These are phyloP conservation scores for Hemibagrus wyckioides DNA, from an alignment of 2,113 vertebrate genomes.

Conservation along the genomic window DNA sequence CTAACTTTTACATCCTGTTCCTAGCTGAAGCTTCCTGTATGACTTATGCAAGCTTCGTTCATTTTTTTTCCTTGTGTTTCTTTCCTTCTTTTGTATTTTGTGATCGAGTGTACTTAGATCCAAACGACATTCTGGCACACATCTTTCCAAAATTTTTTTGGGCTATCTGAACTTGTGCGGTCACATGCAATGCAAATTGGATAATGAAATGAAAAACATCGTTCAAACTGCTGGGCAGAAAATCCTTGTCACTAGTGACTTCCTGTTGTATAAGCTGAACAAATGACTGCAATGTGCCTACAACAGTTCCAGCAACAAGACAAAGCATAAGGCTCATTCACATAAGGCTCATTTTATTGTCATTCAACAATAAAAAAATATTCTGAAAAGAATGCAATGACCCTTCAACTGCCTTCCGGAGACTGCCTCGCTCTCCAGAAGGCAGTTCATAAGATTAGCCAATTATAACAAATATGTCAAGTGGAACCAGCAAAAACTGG, in stretches of 20 bases:
- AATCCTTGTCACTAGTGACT: background rate
- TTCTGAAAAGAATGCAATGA: background rate
- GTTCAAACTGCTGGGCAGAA: background rate
- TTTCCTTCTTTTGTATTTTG: background rate
- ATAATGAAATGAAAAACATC: background rate
- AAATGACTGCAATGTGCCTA: background rate
- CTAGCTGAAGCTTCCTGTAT: background rate
- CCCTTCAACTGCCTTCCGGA: too few relatives aligned
- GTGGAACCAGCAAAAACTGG: background rate
- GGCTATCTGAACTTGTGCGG: background rate
- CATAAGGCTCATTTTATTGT: too few relatives aligned
- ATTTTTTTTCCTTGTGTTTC: background rate
- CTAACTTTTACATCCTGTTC: slow-evolving; percentile 34
- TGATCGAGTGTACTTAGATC: background rate
- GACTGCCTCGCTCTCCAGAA: background rate
- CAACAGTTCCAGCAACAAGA: background rate
- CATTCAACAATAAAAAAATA: background rate
- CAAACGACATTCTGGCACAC: background rate
- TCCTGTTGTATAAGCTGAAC: background rate
- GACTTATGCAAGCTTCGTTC: too few relatives aligned
- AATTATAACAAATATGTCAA: slow-evolving; percentile 19
- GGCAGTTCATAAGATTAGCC: slow-evolving; percentile 3
- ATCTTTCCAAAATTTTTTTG: background rate
- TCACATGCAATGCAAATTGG: background rate
- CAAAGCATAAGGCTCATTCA: background rate